Percentiles rank a stretch among this genome's conserved stretches.
Evolutionary conservation across 1,140 invertebrate genomes (phyloP).

Genomic region (Glossosoma conforme): DNA sequence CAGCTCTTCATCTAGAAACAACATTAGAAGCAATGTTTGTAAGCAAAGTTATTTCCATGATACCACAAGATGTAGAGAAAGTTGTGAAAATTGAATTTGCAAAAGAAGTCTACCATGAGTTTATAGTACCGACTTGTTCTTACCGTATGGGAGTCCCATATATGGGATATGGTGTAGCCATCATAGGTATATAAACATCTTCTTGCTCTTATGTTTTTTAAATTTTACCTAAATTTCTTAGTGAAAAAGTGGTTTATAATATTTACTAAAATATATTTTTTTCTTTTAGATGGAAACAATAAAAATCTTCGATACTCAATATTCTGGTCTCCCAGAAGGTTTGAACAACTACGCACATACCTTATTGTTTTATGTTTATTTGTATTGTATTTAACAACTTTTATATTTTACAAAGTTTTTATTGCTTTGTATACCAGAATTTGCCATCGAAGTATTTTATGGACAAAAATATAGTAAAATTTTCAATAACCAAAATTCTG

Average conservation of each 20-base stretch:
- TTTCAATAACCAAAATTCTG: too few relatives aligned
- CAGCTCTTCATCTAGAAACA: slow-evolving; percentile 39
- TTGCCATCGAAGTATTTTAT: slow-evolving; percentile 4
- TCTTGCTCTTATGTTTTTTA: background rate
- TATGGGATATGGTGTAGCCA: slow-evolving; percentile 80
- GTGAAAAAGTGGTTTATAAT: slow-evolving; percentile 2
- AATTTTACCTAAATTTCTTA: background rate
- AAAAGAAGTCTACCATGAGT: slow-evolving; percentile 64
- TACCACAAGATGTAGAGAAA: slow-evolving; percentile 31
- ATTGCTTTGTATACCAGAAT: background rate
- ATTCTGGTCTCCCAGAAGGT: slow-evolving; percentile 44
- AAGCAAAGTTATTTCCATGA: slow-evolving; percentile 35
- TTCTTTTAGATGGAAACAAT: slow-evolving; percentile 43
- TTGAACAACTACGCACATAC: slow-evolving; percentile 40
- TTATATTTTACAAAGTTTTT: slow-evolving; percentile 18
- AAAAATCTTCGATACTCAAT: slow-evolving; percentile 39
- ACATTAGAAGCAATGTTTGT: slow-evolving; percentile 39
- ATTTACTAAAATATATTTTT: slow-evolving; percentile 18
- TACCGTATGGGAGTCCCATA: slow-evolving; percentile 86
- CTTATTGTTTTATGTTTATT: slow-evolving; percentile 32
- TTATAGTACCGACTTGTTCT: slow-evolving; percentile 88
- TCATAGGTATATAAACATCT: slow-evolving; percentile 61
- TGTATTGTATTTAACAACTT: slow-evolving; percentile 12
- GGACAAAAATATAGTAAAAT: slow-evolving; percentile 11
- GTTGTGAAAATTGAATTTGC: slow-evolving; percentile 40